These are phyloP conservation scores for Periophthalmus magnuspinnatus DNA, from an alignment of 2,797 vertebrate genomes.

Conservation along the genomic window DNA sequence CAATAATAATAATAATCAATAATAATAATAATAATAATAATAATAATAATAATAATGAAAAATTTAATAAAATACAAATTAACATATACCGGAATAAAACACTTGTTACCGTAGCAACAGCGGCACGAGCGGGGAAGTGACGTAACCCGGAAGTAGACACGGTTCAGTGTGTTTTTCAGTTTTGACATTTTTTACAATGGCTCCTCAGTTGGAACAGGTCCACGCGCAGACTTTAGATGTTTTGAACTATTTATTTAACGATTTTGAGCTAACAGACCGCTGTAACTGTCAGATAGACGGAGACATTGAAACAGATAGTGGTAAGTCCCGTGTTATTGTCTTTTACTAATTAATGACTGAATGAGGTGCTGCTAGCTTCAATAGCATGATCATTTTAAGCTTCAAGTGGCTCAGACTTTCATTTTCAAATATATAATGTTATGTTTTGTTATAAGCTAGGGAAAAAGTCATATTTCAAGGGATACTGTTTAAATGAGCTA, in stretches of 20 bases:
- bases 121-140: neutral
- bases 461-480: neutral
- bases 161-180: neutral
- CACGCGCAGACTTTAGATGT: conserved; percentile 29
- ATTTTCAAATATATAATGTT: neutral
- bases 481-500: no score
- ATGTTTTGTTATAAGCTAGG: neutral
- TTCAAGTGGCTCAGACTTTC: neutral
- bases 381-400: neutral
- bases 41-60: no score
- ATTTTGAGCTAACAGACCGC: neutral
- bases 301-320: conserved; percentile 15
- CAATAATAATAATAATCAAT: no score
- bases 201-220: rapidly evolving
- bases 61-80: no score
- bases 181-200: conserved; percentile 29
- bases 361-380: neutral
- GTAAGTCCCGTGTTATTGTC: conserved; percentile 12
- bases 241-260: conserved; percentile 29
- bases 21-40: no score
- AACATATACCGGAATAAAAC: neutral
- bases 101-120: neutral
- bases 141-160: neutral
- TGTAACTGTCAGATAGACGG: rapidly evolving
- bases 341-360: neutral